A percentile compares a stretch with the other conserved stretches of the same genome.
Evolutionary conservation across 2,888 invertebrate genomes (phyloP).

Genomic region (Nebria salina): DNA sequence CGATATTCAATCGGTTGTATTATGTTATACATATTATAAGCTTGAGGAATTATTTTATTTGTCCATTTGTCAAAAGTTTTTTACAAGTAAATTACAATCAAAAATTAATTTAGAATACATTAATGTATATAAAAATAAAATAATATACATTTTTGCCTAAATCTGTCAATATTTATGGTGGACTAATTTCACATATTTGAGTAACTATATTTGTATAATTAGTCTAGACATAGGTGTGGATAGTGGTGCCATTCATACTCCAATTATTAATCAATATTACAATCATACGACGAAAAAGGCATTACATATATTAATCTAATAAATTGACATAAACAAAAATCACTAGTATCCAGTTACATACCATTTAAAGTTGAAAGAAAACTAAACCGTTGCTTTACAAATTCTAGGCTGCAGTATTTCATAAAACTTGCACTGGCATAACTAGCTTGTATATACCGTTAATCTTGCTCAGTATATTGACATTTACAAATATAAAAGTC

Average conservation of each 20-base stretch:
- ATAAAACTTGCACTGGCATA: neutral
- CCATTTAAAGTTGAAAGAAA: neutral
- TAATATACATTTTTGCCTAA: neutral
- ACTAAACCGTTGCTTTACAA: neutral
- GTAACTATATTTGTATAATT: neutral
- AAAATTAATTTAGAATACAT: too few species aligned
- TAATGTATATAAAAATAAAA: too few species aligned
- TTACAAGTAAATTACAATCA: too few species aligned
- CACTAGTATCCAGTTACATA: neutral
- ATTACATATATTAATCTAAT: neutral
- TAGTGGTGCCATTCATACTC: neutral
- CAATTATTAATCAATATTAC: neutral
- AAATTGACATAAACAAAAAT: neutral
- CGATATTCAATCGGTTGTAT: neutral
- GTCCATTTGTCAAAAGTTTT: neutral
- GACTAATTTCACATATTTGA: neutral
- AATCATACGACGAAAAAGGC: neutral
- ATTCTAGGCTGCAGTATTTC: conserved; percentile 1
- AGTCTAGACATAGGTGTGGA: neutral
- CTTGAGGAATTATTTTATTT: neutral
- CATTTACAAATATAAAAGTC: neutral
- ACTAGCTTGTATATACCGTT: neutral
- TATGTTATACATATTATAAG: neutral
- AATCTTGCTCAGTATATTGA: neutral
- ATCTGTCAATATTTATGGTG: neutral